Percentiles rank a stretch among this genome's conserved stretches.
Evolutionary conservation across 2,797 vertebrate species (phyloP).

Genomic region (Gastrophryne carolinensis): DNA sequence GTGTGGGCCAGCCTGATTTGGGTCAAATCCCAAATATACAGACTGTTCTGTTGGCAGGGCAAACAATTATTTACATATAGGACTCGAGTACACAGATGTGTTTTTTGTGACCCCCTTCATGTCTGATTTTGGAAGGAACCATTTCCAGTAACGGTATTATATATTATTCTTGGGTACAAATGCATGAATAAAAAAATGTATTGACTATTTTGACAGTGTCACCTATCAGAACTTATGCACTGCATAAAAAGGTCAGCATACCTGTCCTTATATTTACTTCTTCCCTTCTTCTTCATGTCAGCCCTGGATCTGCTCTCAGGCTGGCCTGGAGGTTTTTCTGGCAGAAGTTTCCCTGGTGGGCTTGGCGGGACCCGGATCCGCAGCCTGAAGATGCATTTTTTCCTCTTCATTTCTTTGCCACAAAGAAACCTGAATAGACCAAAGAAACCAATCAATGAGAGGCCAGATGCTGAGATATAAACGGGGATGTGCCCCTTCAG

Average conservation of each 20-base stretch:
- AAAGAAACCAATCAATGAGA: background rate
- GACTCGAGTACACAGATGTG: too few species aligned
- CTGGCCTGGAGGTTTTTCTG: constrained; percentile 71
- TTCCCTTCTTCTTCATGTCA: constrained; percentile 73
- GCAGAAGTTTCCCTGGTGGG: constrained; percentile 86
- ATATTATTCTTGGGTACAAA: too few species aligned
- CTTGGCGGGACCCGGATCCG: constrained; percentile 88
- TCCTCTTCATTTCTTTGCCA: constrained; percentile 95
- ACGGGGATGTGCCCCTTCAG: too few species aligned
- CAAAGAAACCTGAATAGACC: constrained; percentile 83
- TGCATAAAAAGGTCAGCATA: constrained; percentile 60
- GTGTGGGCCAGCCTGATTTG: too few species aligned
- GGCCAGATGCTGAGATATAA: background rate
- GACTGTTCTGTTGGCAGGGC: too few species aligned
- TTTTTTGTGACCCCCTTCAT: too few species aligned
- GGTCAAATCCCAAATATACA: too few species aligned
- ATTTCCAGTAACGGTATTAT: too few species aligned
- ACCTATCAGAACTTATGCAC: too few species aligned
- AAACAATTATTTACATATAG: too few species aligned
- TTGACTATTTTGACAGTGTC: too few species aligned
- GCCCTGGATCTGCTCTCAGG: constrained; percentile 59
- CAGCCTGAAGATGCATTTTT: constrained; percentile 95
- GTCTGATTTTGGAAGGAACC: background rate
- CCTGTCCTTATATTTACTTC: constrained; percentile 68
- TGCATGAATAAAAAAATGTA: too few species aligned